Evolutionary conservation across 2,888 invertebrate species (phyloP), one percentile per base, ranked within the genome.

Genomic region (Pogonocherus hispidulus): DNA sequence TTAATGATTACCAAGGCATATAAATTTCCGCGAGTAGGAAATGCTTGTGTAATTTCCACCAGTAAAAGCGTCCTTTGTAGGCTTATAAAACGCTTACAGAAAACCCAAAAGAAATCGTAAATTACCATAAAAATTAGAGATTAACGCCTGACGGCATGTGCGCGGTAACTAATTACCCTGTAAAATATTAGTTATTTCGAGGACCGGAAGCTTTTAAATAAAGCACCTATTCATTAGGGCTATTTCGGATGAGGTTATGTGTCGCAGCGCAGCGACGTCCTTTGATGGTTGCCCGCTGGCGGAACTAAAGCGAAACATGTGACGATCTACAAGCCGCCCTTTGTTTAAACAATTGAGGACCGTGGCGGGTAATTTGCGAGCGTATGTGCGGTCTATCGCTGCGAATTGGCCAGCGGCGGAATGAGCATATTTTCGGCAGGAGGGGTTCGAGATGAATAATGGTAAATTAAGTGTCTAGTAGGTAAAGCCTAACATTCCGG

Each of bases 161-260:
- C 63, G 51, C 63, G 55, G 49, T 56, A 52, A 66, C 80, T 83
- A 83, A 83, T 83, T 81, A 82, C 78, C 76, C 74, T 75, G 79
- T 80, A 79, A 82, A 82, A 81, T 82, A 82, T 81, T 69, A 66
- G 80, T 78, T 80, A 80, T 80, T 82, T 82, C 79, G 71, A 78
- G 81, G 75, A 82, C 84, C 82, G 83, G 84, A 84, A 83, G 78
- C 84, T 78, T 82, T 84, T 81, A 83, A 83, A 82, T 82, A 82
- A 82, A 80, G 80, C 80, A 79, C 80, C 81, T 80, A 82, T 83
- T 83, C 82, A 83, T 83, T 82, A 80, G 76, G 74, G 77, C 78
- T 81, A 79, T 79, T 80, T 81, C 74, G 69, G 76, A 27, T 27
- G 27, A 75, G 79, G 77, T 80, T 80, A 79, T 77, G 76, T 73